Evolutionary conservation across 1,140 invertebrate genomes (phyloP), one percentile per base, ranked within the genome.

Genomic region (Drosophila tani): DNA sequence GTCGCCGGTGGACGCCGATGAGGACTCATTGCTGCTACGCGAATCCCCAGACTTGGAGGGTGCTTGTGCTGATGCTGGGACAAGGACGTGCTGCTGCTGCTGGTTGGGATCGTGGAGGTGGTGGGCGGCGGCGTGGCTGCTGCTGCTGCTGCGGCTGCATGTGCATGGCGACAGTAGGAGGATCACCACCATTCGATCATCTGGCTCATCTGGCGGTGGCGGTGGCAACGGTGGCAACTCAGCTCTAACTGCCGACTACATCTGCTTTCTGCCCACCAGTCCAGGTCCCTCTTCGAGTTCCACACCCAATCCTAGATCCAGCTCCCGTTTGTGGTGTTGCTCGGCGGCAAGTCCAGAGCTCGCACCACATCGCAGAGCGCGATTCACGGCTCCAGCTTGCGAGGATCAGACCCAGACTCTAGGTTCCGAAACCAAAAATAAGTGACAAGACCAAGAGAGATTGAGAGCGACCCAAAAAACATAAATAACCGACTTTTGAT

Each of bases 111-210:
- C 35, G 49, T 59, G 81, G 67, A 56, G 24, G 59, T 65, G 65
- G 32, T 63, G 47, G 60, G 24, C 19, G 50, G 53, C 76, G 68
- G 57, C 47, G 60, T 73, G 76, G 66, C 47, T 79, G 88, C 76
- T 82, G 84, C 76, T 88, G 79, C 79, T 76, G 75, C 76, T 87
- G 56, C 66, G 73, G 79, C 79, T 82, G 83, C 83, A 87, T 64
- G 84, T 90, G 79, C 88, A 85, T 92, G 91, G 92, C 88, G 91
- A 79, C 75, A 93, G 81, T 92, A 93, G 79, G 81, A 93, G 91
- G 91, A 93, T 93, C 83, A 93, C 92, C 86, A 93, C 92, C 92
- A 93, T 93, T 93, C 92, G 92, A 92, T 93, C 88, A 92, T 93
- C 83, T 91, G 87, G 79, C 80, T 65, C 53, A 56, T 56, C 65